A percentile compares a stretch with the other conserved stretches of the same genome.
Evolutionary conservation across 2,888 invertebrate species (phyloP).

Genomic region (Lamellibrachia columna): DNA sequence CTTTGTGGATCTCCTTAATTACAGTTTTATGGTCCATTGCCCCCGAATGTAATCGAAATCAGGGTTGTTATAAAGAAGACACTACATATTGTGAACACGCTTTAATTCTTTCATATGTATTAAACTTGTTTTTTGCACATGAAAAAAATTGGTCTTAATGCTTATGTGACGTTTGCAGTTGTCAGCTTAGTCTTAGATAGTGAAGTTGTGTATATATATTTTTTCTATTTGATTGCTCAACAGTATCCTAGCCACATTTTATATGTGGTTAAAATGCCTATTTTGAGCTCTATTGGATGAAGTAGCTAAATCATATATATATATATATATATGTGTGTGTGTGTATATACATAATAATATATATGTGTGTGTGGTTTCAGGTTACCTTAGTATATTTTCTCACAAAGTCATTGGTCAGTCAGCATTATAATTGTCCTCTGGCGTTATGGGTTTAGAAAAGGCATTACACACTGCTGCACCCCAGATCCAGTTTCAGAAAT

Average conservation of each 20-base stretch:
- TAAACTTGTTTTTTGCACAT: background rate
- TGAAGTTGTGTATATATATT: too few species aligned
- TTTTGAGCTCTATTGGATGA: too few species aligned
- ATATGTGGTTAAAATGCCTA: too few species aligned
- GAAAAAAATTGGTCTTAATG: background rate
- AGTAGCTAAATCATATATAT: too few species aligned
- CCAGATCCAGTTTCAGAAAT: background rate
- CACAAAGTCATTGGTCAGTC: background rate
- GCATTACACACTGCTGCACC: background rate
- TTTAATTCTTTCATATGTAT: background rate
- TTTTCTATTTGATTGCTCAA: too few species aligned
- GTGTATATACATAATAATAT: too few species aligned
- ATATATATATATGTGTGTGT: too few species aligned
- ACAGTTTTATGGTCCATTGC: slow-evolving; percentile 4
- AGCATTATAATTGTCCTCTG: background rate
- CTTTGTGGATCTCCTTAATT: background rate
- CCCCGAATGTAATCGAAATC: background rate
- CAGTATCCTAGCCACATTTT: too few species aligned
- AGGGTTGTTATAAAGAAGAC: background rate
- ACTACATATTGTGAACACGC: background rate
- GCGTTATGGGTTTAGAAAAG: background rate
- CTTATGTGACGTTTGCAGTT: background rate
- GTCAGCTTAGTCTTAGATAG: background rate
- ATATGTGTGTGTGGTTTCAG: too few species aligned
- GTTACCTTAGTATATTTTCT: background rate